Percentiles rank a stretch among this genome's conserved stretches.
These are phyloP conservation scores for Noctua fimbriata DNA, from an alignment of 2,888 invertebrate genomes.

Conservation along the genomic window DNA sequence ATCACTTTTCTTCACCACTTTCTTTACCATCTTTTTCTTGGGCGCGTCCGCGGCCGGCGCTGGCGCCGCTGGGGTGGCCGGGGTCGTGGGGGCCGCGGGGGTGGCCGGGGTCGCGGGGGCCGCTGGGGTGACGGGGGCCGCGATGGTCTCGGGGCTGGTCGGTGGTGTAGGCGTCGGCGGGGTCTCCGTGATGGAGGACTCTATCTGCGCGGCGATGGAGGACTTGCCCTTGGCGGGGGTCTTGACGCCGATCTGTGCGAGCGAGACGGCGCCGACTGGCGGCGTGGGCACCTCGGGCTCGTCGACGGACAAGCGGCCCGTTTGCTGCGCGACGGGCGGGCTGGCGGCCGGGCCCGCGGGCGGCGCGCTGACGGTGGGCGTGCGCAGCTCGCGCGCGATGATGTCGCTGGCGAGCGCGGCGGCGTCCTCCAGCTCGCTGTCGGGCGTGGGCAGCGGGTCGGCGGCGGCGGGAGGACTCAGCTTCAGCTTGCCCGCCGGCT, in stretches of 20 bases:
- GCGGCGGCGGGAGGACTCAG: conserved; percentile 82
- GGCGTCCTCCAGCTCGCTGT: conserved; percentile 89
- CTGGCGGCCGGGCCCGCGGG: conserved; percentile 65
- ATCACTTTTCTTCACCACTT: conserved; percentile 87
- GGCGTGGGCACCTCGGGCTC: conserved; percentile 87
- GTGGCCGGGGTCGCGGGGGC: conserved; percentile 64
- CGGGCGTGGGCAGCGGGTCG: conserved; percentile 87
- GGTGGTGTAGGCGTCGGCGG: conserved; percentile 52
- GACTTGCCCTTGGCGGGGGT: conserved; percentile 77
- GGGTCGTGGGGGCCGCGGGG: conserved; percentile 2
- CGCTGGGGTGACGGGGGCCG: conserved; percentile 48
- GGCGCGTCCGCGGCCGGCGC: conserved; percentile 73
- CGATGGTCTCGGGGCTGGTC: conserved; percentile 47
- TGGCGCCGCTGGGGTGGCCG: conserved; percentile 68
- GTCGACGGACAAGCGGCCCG: conserved; percentile 76
- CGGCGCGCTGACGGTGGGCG: conserved; percentile 79
- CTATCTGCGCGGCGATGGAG: conserved; percentile 83
- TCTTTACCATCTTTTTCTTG: conserved; percentile 87
- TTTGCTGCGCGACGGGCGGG: conserved; percentile 63
- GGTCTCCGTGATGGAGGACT: conserved; percentile 81
- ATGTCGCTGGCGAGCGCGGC: conserved; percentile 86
- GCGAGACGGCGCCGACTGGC: conserved; percentile 88
- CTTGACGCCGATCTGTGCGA: conserved; percentile 87
- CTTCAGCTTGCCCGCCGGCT: conserved; percentile 85
- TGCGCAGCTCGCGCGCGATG: conserved; percentile 86